A percentile compares a stretch with the other conserved stretches of the same genome.
Evolutionary conservation across 2,797 vertebrate genomes (phyloP).

Genomic region (Alexandromys oeconomus): DNA sequence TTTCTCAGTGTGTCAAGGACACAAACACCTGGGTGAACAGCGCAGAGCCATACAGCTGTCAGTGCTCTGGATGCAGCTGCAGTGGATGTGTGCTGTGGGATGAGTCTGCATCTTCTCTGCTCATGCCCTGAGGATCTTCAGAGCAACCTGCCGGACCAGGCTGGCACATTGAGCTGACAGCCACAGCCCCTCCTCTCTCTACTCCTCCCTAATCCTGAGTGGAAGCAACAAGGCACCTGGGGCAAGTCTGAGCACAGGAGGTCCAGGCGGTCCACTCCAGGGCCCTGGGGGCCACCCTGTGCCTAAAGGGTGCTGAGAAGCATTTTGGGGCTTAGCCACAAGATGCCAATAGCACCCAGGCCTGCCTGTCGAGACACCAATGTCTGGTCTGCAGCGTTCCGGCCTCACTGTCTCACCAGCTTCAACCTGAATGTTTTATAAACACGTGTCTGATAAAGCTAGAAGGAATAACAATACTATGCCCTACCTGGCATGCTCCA

Average conservation of each 20-base stretch:
- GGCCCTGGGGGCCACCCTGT: neutral
- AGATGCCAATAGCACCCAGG: neutral
- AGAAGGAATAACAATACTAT: slow-evolving; percentile 59
- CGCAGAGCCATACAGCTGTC: neutral
- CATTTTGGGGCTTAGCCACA: neutral
- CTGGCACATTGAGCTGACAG: accelerated
- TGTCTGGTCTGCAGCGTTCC: accelerated
- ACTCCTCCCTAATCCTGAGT: slow-evolving; percentile 78
- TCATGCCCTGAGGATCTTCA: neutral
- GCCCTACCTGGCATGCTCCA: slow-evolving; percentile 63
- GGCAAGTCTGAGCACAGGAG: slow-evolving; percentile 65
- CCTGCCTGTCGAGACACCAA: neutral
- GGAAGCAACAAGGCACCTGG: slow-evolving; percentile 49
- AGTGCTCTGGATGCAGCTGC: neutral
- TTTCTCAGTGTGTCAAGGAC: neutral
- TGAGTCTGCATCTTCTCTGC: neutral
- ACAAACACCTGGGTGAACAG: too few species aligned
- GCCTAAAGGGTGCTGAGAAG: neutral
- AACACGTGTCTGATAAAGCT: slow-evolving; percentile 68
- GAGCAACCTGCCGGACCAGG: neutral
- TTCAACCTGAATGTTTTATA: slow-evolving; percentile 50
- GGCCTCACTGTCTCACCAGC: neutral
- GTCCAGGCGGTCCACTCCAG: neutral
- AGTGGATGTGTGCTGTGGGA: accelerated
- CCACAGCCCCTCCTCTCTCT: neutral